Evolutionary conservation across 2,113 vertebrate species (phyloP), one percentile per base, ranked within the genome.

Genomic region (Sylvilagus bachmani): DNA sequence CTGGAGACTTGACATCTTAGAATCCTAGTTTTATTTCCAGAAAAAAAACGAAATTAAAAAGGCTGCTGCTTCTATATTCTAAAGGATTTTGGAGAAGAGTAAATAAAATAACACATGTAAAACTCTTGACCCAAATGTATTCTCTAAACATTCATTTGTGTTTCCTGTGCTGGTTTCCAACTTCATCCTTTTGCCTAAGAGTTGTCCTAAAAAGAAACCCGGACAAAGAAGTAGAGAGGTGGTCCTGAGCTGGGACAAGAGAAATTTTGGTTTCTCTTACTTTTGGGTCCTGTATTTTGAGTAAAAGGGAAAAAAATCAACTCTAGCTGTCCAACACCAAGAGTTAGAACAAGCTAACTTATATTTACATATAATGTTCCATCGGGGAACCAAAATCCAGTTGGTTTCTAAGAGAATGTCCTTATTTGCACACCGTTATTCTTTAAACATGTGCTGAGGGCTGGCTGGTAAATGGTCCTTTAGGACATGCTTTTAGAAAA

Each of bases 381-480:
- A 36, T 25, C 0, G 0, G n/a, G 75, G 66, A 93, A 49, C 79
- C 90, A 19, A 58, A 89, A 92, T 64, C 77, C 73, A 71, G 64
- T 94, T 77, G 85, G 93, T 96, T 83, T 96, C 81, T 92, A 70
- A 36, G 69, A 93, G 90, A 87, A 88, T 71, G 74, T 84, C 69
- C 73, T 97, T 94, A 96, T 97, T 87, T 90, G 94, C 77, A 85
- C 64, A 27, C 77, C 69, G 74, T 91, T 95, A 89, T 95, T 97
- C 91, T 93, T 96, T 93, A 95, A 96, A 96, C 90, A 88, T 88
- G 80, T 93, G 92, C 84, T 93, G 93, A 96, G 82, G 90, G 85
- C 81, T 85, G 36, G 58, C 51, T 88, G 55, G 93, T 96, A 96
- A 97, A 97, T 51, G 94, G 81, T 96, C 94, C 87, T 95, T 69